Evolutionary conservation across 2,888 invertebrate genomes (phyloP), one percentile per base, ranked within the genome.

Genomic region (Nemoura dubitans): DNA sequence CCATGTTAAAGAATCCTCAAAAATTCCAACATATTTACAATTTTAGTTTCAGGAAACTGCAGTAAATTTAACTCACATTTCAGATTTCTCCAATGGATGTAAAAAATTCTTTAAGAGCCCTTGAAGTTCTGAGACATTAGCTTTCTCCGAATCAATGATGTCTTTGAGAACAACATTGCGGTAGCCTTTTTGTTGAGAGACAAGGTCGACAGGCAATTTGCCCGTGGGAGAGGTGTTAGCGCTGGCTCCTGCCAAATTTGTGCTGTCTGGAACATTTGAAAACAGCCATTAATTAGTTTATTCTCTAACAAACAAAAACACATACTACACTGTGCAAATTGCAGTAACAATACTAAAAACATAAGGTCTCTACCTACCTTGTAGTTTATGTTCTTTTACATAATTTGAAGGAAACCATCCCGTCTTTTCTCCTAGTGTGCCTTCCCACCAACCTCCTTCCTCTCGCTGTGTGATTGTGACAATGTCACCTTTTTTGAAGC

Each of bases 371-470:
- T n/a, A 82, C 36, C 89, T 89, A 93, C 93, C 92, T 91, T 91
- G 91, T 93, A 94, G 93, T 93, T 96, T 97, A 91, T 95, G 95
- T 92, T 98, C 98, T 90, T 96, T 96, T 88, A 98, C 98, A 94
- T 98, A 99, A 92, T 99, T 99, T 91, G 97, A 97, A 88, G 99
- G 99, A 93, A 99, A 99, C 99, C 99, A 99, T 90, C 98, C 99
- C 88, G 99, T 99, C 91, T 97, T 97, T 89, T 97, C 98, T 88
- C 96, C 95, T 84, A 99, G 93, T 10, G 99, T 99, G 21, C 99
- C 99, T 93, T 99, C 99, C 99, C 99, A 99, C 99, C 99, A 99
- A 80, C 99, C 99, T 86, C 98, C 99, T 90, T 99, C 98, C 90
- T 97, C 96, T 87, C 95, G 95, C 92, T 99, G 99, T 43, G 99